phyloP scores from a whole-genome alignment of 2,888 invertebrate species.

The Eremobia ochroleuca region DNA sequence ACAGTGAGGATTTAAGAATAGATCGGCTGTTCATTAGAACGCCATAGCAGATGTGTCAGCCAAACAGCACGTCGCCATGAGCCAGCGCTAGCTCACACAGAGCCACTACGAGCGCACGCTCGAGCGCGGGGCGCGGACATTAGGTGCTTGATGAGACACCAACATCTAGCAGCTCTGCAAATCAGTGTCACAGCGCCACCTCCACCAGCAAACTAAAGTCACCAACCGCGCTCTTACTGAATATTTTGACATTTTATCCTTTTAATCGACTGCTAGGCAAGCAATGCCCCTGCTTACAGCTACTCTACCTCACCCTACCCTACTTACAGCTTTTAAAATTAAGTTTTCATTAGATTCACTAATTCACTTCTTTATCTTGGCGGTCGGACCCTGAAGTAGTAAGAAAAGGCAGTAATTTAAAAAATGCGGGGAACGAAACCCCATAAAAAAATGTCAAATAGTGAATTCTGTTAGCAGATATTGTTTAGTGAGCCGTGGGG shows the following conservation, averaged over 20 bases:
- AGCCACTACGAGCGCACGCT: neutral
- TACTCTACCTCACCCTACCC: no score
- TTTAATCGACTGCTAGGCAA: neutral
- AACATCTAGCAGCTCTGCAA: neutral
- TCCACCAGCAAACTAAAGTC: neutral
- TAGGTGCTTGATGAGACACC: no score
- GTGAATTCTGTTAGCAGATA: constrained; percentile 18
- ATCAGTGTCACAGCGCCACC: neutral
- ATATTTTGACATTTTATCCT: neutral
- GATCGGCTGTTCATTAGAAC: neutral
- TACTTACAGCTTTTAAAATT: neutral
- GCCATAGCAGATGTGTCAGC: neutral
- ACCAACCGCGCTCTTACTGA: neutral
- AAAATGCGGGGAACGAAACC: neutral
- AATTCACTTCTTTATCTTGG: neutral
- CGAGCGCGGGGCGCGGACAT: neutral
- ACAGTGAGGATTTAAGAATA: neutral
- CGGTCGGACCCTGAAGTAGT: neutral
- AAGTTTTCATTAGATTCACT: neutral
- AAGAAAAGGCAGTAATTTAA: neutral
- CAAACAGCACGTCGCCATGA: neutral
- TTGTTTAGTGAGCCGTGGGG: neutral
- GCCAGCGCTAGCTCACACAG: neutral
- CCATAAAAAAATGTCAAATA: neutral
- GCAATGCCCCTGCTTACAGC: neutral